These are phyloP conservation scores for Corapipo altera DNA, from an alignment of 2,113 vertebrate genomes.

Conservation along the genomic window DNA sequence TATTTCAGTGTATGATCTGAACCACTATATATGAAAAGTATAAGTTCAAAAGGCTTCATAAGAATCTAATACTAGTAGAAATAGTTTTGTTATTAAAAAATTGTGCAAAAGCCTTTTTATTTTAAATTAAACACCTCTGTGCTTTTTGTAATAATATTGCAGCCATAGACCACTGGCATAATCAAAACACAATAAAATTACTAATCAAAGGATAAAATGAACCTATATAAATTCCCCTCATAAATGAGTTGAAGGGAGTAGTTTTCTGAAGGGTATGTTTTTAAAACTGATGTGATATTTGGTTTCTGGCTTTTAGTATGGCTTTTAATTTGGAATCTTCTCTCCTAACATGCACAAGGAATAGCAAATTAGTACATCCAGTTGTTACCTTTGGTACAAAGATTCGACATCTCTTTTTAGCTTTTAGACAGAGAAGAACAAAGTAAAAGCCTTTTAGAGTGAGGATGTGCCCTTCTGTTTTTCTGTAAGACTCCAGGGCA, in stretches of 20 bases:
- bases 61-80: background rate
- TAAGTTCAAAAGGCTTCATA: background rate
- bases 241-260: background rate
- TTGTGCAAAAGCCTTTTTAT: background rate
- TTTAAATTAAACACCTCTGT: conserved; percentile 13
- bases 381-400: background rate
- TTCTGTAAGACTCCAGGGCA: background rate
- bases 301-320: background rate
- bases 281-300: background rate
- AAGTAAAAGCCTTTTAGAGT: background rate
- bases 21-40: background rate
- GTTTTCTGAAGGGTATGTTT: background rate
- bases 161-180: background rate
- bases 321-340: background rate
- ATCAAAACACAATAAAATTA: background rate
- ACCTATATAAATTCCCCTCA: background rate
- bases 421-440: background rate
- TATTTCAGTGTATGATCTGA: background rate
- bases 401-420: background rate
- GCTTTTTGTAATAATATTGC: background rate
- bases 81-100: background rate
- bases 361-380: background rate
- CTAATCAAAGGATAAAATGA: background rate
- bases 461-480: background rate
- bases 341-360: background rate